A percentile compares a stretch with the other conserved stretches of the same genome.
Conservation (phyloP, 92 coral and sea anemone species). For the Palythoa caribaeorum region DNA sequence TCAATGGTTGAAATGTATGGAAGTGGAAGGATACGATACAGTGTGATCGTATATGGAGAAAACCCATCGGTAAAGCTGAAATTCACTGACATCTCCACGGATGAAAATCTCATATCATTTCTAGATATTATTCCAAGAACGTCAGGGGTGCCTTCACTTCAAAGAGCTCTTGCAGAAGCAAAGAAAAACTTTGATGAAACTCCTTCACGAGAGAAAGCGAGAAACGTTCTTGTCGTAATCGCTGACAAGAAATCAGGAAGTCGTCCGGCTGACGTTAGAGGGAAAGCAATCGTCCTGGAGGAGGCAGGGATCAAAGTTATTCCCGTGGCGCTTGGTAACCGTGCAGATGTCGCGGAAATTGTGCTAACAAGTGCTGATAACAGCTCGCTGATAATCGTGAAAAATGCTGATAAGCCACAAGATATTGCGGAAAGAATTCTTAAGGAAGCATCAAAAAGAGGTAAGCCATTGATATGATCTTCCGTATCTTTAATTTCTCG, state of each 20-base stretch:
- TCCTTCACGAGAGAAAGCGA: slow-evolving; percentile 71
- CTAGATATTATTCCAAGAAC: slow-evolving; percentile 58
- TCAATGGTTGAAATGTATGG: slow-evolving; percentile 74
- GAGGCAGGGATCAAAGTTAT: slow-evolving; percentile 79
- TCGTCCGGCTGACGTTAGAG: slow-evolving; percentile 51
- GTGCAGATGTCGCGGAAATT: slow-evolving; percentile 68
- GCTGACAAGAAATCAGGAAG: slow-evolving; percentile 83
- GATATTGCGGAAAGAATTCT: slow-evolving; percentile 27
- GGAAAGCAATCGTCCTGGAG: slow-evolving; percentile 63
- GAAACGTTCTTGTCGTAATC: slow-evolving; percentile 79
- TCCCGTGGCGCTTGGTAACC: slow-evolving; percentile 85
- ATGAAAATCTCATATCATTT: slow-evolving; percentile 54
- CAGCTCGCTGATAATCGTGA: neutral
- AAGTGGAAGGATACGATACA: slow-evolving; percentile 75
- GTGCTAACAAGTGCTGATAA: slow-evolving; percentile 25
- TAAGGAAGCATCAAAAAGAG: slow-evolving; percentile 21
- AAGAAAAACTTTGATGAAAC: slow-evolving; percentile 70
- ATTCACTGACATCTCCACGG: slow-evolving; percentile 63
- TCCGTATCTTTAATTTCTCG: neutral
- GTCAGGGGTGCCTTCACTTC: slow-evolving; percentile 64
- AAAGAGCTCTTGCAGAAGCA: slow-evolving; percentile 73
- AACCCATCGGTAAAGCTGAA: slow-evolving; percentile 54
- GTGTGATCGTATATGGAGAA: slow-evolving; percentile 75
- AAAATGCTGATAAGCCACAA: slow-evolving; percentile 16
- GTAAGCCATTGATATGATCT: neutral